Conservation (phyloP, 2,888 invertebrate species). For the Pammene fasciana region DNA sequence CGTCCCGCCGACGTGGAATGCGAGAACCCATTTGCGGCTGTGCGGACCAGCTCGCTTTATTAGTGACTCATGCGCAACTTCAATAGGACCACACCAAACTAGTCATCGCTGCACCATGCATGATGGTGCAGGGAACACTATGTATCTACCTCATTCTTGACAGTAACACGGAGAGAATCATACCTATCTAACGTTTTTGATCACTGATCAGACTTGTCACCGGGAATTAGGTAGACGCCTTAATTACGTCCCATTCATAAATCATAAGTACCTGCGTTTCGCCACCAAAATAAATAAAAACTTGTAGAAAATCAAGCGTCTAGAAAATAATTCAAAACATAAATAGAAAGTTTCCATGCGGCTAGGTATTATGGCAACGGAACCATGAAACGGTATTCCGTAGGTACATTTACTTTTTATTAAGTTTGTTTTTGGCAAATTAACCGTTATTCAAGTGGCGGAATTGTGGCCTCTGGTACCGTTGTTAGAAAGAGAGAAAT, state of each 20-base stretch:
- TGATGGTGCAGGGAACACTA: not conserved
- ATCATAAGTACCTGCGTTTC: not conserved
- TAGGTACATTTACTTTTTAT: constrained; percentile 67
- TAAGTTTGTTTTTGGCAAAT: constrained; percentile 66
- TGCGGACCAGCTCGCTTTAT: constrained; percentile 61
- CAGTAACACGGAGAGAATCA: not conserved
- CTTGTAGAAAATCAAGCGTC: not conserved
- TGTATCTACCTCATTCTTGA: not conserved
- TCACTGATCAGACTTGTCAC: too few species aligned
- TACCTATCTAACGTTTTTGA: not conserved
- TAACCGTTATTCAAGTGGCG: constrained; percentile 60
- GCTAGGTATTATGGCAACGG: constrained; percentile 33
- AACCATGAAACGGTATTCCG: constrained; percentile 55
- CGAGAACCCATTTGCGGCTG: constrained; percentile 76
- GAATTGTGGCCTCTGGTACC: constrained; percentile 43
- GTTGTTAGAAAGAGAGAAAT: constrained; percentile 65
- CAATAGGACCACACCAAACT: constrained; percentile 49
- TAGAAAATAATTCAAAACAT: not conserved
- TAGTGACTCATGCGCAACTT: constrained; percentile 71
- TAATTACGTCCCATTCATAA: not conserved
- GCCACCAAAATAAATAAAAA: not conserved
- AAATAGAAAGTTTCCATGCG: constrained; percentile 38
- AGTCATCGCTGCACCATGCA: constrained; percentile 23
- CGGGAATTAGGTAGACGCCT: not conserved
- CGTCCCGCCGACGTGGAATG: constrained; percentile 69